Evolutionary conservation across 2,797 vertebrate genomes (phyloP), one percentile per base, ranked within the genome.

Genomic region (Cirrhinus molitorella): DNA sequence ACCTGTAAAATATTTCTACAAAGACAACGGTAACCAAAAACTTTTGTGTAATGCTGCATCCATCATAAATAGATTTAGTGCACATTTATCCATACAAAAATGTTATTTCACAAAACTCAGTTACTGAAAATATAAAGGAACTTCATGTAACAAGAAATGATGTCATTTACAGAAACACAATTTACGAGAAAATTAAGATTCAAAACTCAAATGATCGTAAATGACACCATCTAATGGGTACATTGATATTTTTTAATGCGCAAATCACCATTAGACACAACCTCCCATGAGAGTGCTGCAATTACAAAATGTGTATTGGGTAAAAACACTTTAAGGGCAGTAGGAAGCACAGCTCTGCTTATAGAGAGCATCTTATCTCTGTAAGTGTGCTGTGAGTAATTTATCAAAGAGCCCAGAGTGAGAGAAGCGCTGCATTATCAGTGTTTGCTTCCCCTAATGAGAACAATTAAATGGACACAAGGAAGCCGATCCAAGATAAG

Each of bases 321-420:
- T 49, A 13, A 55, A 73, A 21, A n/a, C 47, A 31, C 45, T 49
- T 68, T 53, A 40, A 37, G n/a, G 28, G 76, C 47, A 19, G 63
- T 13, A 51, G 49, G 40, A n/a, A 67, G 11, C n/a, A 47, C 16
- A 47, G 67, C 67, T 43, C 43, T 86, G 85, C 85, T 88, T 88
- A 81, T 71, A 40, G 80, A 85, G 91, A 77, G 88, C 85, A 89
- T 90, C 90, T 92, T 88, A 91, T 89, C 85, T 88, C 86, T 6
- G 37, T 45, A 16, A 57, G 53, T 28, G 47, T 59, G 40, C 23
- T 43, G 53, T 17, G 23, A 23, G 67, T 47, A 28, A 73, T 63
- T 16, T 31, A 81, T 81, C 80, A 73, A 28, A 61, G 23, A 79
- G 88, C 87, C 71, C 16, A 84, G 82, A 85, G 90, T 37, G n/a